Conservation (phyloP, 2,888 invertebrate genomes). For the Elegia similella region DNA sequence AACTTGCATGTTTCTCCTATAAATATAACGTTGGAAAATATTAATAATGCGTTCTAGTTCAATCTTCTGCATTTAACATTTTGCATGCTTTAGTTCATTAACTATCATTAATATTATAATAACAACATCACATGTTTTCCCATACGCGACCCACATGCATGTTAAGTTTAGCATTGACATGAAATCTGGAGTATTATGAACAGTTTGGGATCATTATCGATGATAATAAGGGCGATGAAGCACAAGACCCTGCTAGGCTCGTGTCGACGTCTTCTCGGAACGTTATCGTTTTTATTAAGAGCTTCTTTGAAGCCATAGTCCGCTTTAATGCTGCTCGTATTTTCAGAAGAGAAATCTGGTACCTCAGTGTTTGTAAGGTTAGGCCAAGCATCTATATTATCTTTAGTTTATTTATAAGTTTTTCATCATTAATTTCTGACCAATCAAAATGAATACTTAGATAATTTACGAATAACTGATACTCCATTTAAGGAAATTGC, state of each 20-base stretch:
- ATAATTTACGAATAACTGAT: no score
- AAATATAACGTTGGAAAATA: no score
- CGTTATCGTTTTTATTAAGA: constrained; percentile 35
- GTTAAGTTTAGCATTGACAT: constrained; percentile 33
- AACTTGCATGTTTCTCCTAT: no score
- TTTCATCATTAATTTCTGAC: neutral
- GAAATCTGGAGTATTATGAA: constrained; percentile 39
- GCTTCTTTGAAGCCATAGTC: constrained; percentile 28
- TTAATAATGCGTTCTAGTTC: neutral
- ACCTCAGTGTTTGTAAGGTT: neutral
- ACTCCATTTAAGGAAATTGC: no score
- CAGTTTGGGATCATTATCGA: constrained; percentile 48
- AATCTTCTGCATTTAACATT: neutral
- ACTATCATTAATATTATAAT: neutral
- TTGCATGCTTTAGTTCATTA: neutral
- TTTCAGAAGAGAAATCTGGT: constrained; percentile 10
- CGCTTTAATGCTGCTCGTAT: constrained; percentile 3
- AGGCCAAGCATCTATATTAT: neutral
- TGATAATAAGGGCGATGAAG: constrained; percentile 37
- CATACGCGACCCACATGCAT: constrained; percentile 40
- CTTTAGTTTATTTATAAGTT: neutral
- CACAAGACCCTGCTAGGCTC: constrained; percentile 26
- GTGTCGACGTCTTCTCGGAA: constrained; percentile 34
- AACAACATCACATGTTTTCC: constrained; percentile 17
- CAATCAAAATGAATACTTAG: no score